These are phyloP conservation scores for Trissoscelio sp. DNA, from an alignment of 2,888 invertebrate species.

Conservation along the genomic window DNA sequence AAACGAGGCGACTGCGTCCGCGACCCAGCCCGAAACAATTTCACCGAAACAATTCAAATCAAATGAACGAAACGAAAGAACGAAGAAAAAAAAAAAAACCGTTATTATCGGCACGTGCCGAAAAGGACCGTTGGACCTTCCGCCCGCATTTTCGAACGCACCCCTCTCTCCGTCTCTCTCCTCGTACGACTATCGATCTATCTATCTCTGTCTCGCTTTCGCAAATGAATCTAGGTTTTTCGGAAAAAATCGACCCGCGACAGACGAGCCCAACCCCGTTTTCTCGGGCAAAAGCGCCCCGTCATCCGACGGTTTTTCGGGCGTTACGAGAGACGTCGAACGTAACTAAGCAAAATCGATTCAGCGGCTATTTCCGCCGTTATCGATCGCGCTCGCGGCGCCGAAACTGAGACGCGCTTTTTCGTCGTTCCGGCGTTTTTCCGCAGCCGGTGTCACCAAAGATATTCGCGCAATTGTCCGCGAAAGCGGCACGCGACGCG, in stretches of 20 bases:
- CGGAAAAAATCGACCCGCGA: neutral
- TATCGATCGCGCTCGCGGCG: slow-evolving; percentile 60
- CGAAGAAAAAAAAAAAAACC: no score
- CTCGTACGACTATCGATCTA: no score
- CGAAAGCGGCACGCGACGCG: slow-evolving; percentile 33
- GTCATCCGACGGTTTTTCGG: slow-evolving; percentile 20
- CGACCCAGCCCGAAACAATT: slow-evolving; percentile 29
- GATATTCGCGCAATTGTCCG: slow-evolving; percentile 21
- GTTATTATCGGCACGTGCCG: slow-evolving; percentile 39
- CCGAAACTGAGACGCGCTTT: slow-evolving; percentile 54
- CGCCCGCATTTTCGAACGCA: slow-evolving; percentile 40
- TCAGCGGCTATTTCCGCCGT: slow-evolving; percentile 71
- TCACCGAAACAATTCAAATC: no score
- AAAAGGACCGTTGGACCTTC: slow-evolving; percentile 41
- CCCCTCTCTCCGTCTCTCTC: slow-evolving; percentile 44
- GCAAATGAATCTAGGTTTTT: neutral
- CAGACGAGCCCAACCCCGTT: slow-evolving; percentile 28
- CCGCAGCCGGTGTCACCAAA: slow-evolving; percentile 19
- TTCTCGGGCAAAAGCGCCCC: neutral
- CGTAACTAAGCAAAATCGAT: slow-evolving; percentile 71
- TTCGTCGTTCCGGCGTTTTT: slow-evolving; percentile 17
- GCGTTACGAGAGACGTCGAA: slow-evolving; percentile 44
- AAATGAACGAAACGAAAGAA: no score
- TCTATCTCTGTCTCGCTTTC: slow-evolving; percentile 45
- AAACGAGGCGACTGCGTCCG: neutral